Base-by-base conservation (phyloP, 1,140 invertebrate species). In the Archivesica marissinica region DNA sequence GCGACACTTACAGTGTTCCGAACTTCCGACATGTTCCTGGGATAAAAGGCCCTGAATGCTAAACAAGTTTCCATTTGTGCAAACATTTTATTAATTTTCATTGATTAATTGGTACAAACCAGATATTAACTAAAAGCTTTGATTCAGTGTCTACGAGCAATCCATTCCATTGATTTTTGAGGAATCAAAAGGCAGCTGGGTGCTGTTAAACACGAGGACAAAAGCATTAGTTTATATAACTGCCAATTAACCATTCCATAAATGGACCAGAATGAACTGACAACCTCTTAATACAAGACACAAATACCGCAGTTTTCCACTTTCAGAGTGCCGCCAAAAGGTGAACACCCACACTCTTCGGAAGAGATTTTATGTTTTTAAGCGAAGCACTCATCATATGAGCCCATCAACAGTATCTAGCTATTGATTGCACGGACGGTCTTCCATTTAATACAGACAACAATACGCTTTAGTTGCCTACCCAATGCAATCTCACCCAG, bases 401-500 rank as follows among this genome's bases (percentile, higher is more conserved):
- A 4, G 59, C 59, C 59, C 38, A 33, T 72, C 41, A 17, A 47
- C 39, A 47, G 38, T 25, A 50, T 72, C 50, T 61, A 28, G 47
- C 75, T 77, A 77, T 77, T 77, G 75, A 77, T 77, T 59, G 25
- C 0, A n/a, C n/a, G 23, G 35, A 61, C 23, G 15, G 59, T 61
- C 75, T 25, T 25, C 54, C 13, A 77, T 61, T n/a, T 61, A 77
- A 77, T 59, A 77, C 35, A 17, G 20, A 72, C 52, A 61, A 61
- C 54, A 77, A 77, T 77, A 77, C 52, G 17, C 13, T 61, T 44
- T 77, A 77, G 59, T 77, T 77, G 75, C 41, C 44, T 30, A 61
- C 52, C 15, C 33, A 61, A 66, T n/a, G n/a, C n/a, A 52, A 74
- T 77, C 75, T 61, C n/a, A 23, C 38, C 2, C 28, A 30, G 1